Base-by-base conservation (phyloP, 2,797 vertebrate genomes). In the Meda fulgida region DNA sequence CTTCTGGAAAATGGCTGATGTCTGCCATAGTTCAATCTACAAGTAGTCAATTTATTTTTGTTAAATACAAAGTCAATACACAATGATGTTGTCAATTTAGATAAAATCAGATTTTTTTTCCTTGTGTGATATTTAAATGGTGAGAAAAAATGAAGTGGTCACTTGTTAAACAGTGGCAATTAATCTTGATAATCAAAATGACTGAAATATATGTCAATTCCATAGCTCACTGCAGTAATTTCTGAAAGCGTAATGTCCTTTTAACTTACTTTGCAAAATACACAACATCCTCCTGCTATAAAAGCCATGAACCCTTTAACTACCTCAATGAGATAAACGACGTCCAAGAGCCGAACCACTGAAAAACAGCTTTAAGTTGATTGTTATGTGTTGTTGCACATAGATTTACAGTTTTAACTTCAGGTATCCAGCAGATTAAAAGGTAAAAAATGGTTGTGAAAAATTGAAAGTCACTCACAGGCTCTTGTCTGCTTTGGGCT, bases 21-120 rank as follows among this genome's bases (percentile, higher is more conserved):
- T 90, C 82, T 23, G 88, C n/a, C 88, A 36, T 95, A 93, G 51
- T 87, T 86, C 40, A 93, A 0, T 1, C 93, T 94, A 67, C 43
- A 76, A 58, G 34, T 26, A 83, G 29, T 38, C 3, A 48, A 11
- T 26, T n/a, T 46, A 7, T 31, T 73, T 46, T 36, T 11, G 3
- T 19, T 16, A 16, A 21, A 46, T 65, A 23, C 34, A 43, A 1
- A 16, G 0, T 51, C 11, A n/a, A 31, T 18, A 67, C 26, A 43
- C 9, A 81, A 18, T 46, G 3, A 46, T 31, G 2, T 29, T 78
- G 58, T 46, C 1, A 65, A 14, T 6, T 29, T 11, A 31, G 48
- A 4, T 23, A 19, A 21, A 23, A 5, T 7, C 19, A 8, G 16
- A 23, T 19, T 5, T 48, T 16, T 16, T 16, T 48, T 29, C 29